Conservation (phyloP, 2,888 invertebrate species). For the Hipparchia semele region DNA sequence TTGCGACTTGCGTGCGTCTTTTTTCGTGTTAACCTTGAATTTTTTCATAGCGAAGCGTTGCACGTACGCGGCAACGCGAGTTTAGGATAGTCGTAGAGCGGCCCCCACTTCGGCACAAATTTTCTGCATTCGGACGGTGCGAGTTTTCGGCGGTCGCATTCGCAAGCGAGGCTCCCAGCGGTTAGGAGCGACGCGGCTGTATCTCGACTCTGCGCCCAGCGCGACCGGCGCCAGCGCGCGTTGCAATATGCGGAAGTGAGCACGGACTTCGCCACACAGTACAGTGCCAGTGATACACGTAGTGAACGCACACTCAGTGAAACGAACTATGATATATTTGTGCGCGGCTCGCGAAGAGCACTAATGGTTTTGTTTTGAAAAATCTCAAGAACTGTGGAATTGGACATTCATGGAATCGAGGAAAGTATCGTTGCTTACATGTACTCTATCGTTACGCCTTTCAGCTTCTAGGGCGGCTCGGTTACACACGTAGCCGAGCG, state of each 20-base stretch:
- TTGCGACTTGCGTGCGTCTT: slow-evolving; percentile 82
- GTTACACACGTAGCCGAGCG: slow-evolving; percentile 39
- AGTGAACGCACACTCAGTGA: slow-evolving; percentile 73
- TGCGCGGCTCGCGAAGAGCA: slow-evolving; percentile 67
- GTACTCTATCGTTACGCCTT: background rate
- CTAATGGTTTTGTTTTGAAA: slow-evolving; percentile 70
- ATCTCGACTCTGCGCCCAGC: slow-evolving; percentile 54
- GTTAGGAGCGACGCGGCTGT: slow-evolving; percentile 68
- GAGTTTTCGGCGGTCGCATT: slow-evolving; percentile 81
- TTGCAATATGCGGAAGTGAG: slow-evolving; percentile 81
- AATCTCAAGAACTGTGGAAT: slow-evolving; percentile 71
- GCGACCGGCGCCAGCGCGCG: slow-evolving; percentile 61
- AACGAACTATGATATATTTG: slow-evolving; percentile 77
- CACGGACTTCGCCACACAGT: slow-evolving; percentile 57
- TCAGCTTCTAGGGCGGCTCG: slow-evolving; percentile 7
- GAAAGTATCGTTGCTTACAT: slow-evolving; percentile 70
- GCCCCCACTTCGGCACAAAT: slow-evolving; percentile 81
- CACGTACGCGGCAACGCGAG: slow-evolving; percentile 80
- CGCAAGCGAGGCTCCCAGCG: slow-evolving; percentile 78
- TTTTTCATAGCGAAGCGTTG: slow-evolving; percentile 82
- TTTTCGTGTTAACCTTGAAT: slow-evolving; percentile 83
- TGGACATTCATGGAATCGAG: slow-evolving; percentile 74
- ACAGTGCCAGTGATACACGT: slow-evolving; percentile 62
- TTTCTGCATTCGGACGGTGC: slow-evolving; percentile 80
- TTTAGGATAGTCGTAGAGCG: slow-evolving; percentile 81